phyloP scores from a whole-genome alignment of 1,140 invertebrate species.

The Scylla paramamosain region DNA sequence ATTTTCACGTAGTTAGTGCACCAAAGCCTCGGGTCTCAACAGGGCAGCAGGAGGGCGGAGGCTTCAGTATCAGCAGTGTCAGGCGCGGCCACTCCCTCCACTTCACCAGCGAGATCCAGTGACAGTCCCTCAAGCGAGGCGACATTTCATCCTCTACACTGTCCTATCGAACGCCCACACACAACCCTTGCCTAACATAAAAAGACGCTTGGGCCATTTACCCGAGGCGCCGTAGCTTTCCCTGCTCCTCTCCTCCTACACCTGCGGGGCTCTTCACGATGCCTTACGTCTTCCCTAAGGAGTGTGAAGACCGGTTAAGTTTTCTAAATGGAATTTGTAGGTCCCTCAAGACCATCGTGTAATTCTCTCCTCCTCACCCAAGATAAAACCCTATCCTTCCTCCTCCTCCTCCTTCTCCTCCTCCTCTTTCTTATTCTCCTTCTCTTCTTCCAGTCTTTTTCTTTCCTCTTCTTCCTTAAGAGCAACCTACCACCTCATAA shows the following conservation, averaged over 20 bases:
- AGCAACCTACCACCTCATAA: background rate
- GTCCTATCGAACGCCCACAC: background rate
- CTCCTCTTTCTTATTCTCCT: background rate
- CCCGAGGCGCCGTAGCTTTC: background rate
- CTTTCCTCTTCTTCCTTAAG: background rate
- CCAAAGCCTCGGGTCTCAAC: background rate
- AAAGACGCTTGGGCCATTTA: background rate
- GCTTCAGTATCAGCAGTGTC: background rate
- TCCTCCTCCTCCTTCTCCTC: background rate
- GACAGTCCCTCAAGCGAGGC: background rate
- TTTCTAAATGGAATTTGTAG: slow-evolving; percentile 15
- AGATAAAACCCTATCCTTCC: background rate
- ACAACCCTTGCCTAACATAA: background rate
- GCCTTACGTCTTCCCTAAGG: background rate
- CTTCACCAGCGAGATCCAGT: background rate
- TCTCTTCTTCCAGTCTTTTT: background rate
- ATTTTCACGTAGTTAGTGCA: too few relatives aligned
- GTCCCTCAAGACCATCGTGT: background rate
- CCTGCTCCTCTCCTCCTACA: background rate
- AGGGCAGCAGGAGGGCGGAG: background rate
- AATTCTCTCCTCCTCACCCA: background rate
- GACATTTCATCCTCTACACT: background rate
- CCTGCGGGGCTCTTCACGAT: background rate
- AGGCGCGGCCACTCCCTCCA: background rate
- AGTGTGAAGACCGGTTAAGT: background rate